phyloP scores from a whole-genome alignment of 2,888 invertebrate species.

The Tenodera sinensis region DNA sequence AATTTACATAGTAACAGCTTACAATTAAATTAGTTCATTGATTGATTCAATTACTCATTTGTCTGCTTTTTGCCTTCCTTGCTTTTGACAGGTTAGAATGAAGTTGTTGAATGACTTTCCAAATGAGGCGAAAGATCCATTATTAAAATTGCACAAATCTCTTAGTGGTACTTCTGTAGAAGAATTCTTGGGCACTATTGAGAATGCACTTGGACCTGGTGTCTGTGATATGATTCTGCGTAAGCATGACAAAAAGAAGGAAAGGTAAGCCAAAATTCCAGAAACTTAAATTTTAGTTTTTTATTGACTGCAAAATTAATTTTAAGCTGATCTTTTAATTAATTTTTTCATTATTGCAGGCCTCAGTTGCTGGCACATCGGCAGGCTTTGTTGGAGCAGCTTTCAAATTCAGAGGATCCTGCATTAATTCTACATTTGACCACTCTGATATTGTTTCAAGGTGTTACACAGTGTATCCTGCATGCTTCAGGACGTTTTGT shows the following conservation, averaged over 20 bases:
- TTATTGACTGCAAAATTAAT: neutral
- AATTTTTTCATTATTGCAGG: constrained; percentile 46
- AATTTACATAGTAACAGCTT: no score
- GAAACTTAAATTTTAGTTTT: neutral
- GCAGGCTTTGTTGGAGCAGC: constrained; percentile 73
- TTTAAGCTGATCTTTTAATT: neutral
- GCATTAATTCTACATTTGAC: constrained; percentile 76
- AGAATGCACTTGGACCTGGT: constrained; percentile 60
- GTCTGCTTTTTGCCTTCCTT: constrained; percentile 1
- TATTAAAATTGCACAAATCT: constrained; percentile 65
- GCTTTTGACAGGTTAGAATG: constrained; percentile 44
- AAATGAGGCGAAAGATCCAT: constrained; percentile 62
- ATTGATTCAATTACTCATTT: no score
- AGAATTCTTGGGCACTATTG: constrained; percentile 68
- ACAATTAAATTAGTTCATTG: no score
- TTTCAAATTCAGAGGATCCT: constrained; percentile 70
- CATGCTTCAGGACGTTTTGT: constrained; percentile 95
- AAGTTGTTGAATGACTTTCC: constrained; percentile 49
- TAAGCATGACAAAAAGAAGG: constrained; percentile 87
- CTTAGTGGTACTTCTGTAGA: constrained; percentile 66
- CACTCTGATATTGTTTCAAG: constrained; percentile 74
- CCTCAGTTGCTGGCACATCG: constrained; percentile 73
- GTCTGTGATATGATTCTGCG: constrained; percentile 67
- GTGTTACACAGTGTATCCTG: constrained; percentile 74
- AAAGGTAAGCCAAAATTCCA: constrained; percentile 43